A percentile compares a stretch with the other conserved stretches of the same genome.
phyloP scores from a whole-genome alignment of 2,797 vertebrate species.

The Potorous gilbertii region DNA sequence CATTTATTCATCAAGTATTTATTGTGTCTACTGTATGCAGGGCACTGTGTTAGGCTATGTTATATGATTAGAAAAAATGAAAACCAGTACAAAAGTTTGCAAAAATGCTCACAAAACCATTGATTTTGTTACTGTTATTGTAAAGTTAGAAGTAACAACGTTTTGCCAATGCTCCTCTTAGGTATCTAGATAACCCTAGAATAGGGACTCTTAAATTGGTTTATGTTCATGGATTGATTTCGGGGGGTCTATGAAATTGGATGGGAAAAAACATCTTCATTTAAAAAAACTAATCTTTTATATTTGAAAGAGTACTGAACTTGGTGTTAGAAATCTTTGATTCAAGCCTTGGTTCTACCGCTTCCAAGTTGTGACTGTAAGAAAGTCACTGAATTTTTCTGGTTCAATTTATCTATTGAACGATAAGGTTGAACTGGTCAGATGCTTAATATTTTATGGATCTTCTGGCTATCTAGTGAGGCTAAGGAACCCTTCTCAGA shows the following conservation, averaged over 20 bases:
- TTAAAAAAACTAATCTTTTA: not conserved
- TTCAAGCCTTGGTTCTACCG: no score
- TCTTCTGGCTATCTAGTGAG: not conserved
- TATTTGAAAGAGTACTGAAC: no score
- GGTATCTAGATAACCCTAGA: not conserved
- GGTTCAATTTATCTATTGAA: no score
- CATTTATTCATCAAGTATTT: not conserved
- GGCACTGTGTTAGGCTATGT: not conserved
- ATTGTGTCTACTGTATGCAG: not conserved
- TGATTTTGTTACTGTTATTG: not conserved
- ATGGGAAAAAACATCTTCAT: not conserved
- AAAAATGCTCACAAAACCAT: not conserved
- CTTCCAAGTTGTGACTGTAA: no score
- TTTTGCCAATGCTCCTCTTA: not conserved
- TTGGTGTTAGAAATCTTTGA: no score
- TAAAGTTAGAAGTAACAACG: not conserved
- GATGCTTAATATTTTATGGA: no score
- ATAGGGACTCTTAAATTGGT: not conserved
- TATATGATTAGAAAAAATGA: not conserved
- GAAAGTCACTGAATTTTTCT: no score
- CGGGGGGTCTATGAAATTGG: not conserved
- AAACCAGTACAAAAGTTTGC: not conserved
- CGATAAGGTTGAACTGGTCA: no score
- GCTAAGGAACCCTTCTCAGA: not conserved
- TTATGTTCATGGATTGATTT: not conserved